Evolutionary conservation across 1,140 invertebrate species (phyloP), one percentile per base, ranked within the genome.

Genomic region (Bathynomus jamesi): DNA sequence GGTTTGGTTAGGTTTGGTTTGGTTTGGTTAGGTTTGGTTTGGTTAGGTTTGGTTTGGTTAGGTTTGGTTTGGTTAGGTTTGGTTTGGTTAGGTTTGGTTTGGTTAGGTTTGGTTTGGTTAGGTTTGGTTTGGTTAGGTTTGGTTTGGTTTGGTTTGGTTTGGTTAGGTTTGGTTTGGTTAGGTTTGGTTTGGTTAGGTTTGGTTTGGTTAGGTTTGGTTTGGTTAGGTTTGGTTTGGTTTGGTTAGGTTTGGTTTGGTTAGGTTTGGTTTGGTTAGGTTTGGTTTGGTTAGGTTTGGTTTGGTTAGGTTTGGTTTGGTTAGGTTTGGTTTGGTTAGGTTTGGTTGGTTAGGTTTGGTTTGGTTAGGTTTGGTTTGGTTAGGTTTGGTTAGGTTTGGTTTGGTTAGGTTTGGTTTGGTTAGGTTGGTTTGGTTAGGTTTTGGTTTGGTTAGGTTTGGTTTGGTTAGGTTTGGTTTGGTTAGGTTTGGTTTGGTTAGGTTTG

Each of bases 161-260:
- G 46, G 46, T 53, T 21, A 66, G 65, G 65, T 66, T 28, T 28
- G 65, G 65, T 66, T 29, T 7, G 29, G 65, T 66, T 28, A 66
- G 65, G 29, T 66, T 30, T 28, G 65, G 65, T 66, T 66, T 28
- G 65, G 65, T 31, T 30, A 11, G 65, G 65, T 66, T 7, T 28
- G 65, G 65, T 66, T 66, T 7, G 29, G 65, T 25, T 11, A n/a
- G 40, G 29, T 68, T 63, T 25, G 67, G 67, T 68, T 40, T 13
- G 40, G 67, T 65, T 60, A 68, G 67, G 67, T 65, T 53, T 21
- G 67, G 67, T 68, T 40, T 21, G 67, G 67, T 65, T 68, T 61
- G 40, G 67, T 68, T 53, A 65, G 67, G 67, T 68, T 40, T 61
- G 67, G 67, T 65, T 68, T 21, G 40, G 67, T 68, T 53, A 32